Evolutionary conservation across 2,797 vertebrate genomes (phyloP).

Genomic region (Acrocephalus scirpaceus): DNA sequence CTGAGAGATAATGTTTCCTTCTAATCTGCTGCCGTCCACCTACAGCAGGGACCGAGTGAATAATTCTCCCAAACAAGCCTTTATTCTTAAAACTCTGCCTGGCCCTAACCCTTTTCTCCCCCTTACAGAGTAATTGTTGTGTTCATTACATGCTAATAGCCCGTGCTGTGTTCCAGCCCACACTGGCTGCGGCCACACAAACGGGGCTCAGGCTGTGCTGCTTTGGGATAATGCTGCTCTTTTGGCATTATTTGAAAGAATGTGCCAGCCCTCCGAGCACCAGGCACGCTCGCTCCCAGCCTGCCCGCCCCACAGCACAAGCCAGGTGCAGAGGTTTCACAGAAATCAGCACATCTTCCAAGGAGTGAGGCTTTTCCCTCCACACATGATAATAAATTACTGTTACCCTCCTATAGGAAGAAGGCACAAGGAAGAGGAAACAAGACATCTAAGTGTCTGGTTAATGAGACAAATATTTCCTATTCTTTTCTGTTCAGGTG

Average conservation of each 20-base stretch:
- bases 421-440: neutral
- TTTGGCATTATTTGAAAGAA: constrained; percentile 41
- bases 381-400: neutral
- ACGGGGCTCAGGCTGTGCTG: neutral
- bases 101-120: constrained; percentile 31
- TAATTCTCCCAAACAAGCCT: constrained; percentile 83
- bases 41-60: constrained; percentile 76
- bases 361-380: neutral
- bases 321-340: neutral
- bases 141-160: constrained; percentile 46
- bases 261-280: neutral
- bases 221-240: constrained; percentile 34
- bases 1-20: constrained; percentile 89
- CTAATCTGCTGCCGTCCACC: constrained; percentile 85
- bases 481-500: neutral
- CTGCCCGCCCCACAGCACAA: neutral
- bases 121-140: constrained; percentile 59
- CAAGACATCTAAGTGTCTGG: neutral
- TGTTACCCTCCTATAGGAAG: neutral
- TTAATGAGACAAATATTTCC: neutral
- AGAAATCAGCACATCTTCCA: neutral
- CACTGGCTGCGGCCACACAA: constrained; percentile 57
- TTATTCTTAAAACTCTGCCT: constrained; percentile 64
- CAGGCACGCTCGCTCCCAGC: neutral
- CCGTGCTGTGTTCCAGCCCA: constrained; percentile 57